phyloP scores from a whole-genome alignment of 2,797 vertebrate genomes.

The Xiphorhynchus erythropygius region DNA sequence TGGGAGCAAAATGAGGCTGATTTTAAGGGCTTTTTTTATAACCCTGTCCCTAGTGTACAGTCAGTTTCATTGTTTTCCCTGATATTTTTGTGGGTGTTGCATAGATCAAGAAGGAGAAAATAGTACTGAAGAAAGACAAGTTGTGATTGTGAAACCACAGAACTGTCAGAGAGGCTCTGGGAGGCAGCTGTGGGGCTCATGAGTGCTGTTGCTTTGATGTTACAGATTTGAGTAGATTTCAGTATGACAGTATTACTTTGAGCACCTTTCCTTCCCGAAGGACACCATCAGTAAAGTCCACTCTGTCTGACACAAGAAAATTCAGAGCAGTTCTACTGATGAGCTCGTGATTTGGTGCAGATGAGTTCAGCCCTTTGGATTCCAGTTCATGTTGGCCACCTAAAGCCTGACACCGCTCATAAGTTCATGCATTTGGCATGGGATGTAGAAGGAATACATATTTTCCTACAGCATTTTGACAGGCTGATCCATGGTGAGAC shows the following conservation, averaged over 20 bases:
- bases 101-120: conserved; percentile 6
- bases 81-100: conserved; percentile 12
- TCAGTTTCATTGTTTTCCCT: conserved; percentile 32
- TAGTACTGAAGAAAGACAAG: not conserved
- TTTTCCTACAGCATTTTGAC: not conserved
- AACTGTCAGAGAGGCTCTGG: not conserved
- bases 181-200: not conserved
- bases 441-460: not conserved
- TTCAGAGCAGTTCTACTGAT: not conserved
- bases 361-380: not conserved
- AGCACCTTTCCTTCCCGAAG: not conserved
- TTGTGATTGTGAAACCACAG: not conserved
- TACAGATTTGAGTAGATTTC: not conserved
- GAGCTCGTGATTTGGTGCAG: not conserved
- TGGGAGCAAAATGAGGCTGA: conserved; percentile 21
- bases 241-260: not conserved
- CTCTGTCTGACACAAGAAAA: not conserved
- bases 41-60: not conserved
- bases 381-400: not conserved
- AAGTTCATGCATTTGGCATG: not conserved
- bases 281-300: not conserved
- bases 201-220: not conserved
- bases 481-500: not conserved
- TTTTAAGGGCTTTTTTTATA: conserved; percentile 21
- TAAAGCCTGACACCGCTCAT: not conserved